Percentiles rank a stretch among this genome's conserved stretches.
Evolutionary conservation across 2,113 vertebrate genomes (phyloP).

Genomic region (Rhinolophus ferrumequinum): DNA sequence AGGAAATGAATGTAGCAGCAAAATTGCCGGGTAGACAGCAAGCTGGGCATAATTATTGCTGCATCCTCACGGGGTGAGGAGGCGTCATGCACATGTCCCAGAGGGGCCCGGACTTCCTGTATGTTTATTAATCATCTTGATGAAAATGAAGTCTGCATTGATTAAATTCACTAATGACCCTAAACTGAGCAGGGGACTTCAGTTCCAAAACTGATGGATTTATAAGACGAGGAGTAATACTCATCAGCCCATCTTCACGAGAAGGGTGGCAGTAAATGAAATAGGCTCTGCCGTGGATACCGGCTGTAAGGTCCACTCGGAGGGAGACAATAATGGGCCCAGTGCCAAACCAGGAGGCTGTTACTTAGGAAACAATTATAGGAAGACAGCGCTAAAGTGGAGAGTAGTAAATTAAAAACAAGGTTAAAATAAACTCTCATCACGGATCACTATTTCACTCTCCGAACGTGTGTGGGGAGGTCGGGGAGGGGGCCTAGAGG

Average conservation of each 20-base stretch:
- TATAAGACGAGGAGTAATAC: slow-evolving; percentile 46
- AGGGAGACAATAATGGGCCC: neutral
- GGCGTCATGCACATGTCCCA: neutral
- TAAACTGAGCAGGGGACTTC: slow-evolving; percentile 17
- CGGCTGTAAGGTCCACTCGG: neutral
- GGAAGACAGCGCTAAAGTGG: neutral
- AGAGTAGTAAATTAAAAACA: slow-evolving; percentile 15
- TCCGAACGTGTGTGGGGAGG: neutral
- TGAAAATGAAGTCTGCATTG: slow-evolving; percentile 57
- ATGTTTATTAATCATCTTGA: slow-evolving; percentile 63
- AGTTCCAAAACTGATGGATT: slow-evolving; percentile 58
- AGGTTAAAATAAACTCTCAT: neutral
- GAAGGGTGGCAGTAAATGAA: slow-evolving; percentile 43
- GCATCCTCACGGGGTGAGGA: neutral
- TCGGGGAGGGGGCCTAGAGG: too few relatives aligned
- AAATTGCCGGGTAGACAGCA: neutral
- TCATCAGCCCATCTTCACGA: slow-evolving; percentile 52
- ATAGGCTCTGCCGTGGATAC: slow-evolving; percentile 21
- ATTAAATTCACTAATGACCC: slow-evolving; percentile 70
- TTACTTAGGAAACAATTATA: slow-evolving; percentile 29
- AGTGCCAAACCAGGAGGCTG: neutral
- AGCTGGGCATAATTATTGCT: neutral
- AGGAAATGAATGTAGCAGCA: neutral
- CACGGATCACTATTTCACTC: neutral
- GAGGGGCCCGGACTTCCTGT: slow-evolving; percentile 18